These are phyloP conservation scores for Anas bahamensis DNA, from an alignment of 2,797 vertebrate species.

Conservation along the genomic window DNA sequence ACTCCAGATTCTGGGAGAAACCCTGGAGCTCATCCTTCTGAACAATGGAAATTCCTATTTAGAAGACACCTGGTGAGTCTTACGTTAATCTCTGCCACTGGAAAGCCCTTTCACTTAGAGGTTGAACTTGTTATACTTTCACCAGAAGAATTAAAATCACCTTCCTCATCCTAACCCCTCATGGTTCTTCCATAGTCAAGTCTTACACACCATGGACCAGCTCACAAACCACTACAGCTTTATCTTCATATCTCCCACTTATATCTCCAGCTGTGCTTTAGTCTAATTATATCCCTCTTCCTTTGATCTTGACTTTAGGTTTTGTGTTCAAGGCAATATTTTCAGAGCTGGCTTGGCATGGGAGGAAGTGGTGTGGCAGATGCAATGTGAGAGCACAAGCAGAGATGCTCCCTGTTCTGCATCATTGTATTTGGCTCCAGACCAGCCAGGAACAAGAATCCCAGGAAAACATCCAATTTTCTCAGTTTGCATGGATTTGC, in stretches of 20 bases:
- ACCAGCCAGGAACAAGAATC: neutral
- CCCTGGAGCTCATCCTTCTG: neutral
- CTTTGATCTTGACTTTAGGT: neutral
- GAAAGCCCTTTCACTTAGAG: neutral
- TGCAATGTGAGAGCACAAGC: neutral
- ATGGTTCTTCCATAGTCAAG: neutral
- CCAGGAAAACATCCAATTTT: constrained; percentile 3
- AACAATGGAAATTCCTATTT: neutral
- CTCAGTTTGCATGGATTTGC: neutral
- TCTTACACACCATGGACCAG: neutral
- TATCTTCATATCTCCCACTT: constrained; percentile 10
- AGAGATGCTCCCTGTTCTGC: neutral
- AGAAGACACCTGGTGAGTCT: neutral
- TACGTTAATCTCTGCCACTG: neutral
- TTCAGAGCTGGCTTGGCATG: neutral
- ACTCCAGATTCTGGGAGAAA: neutral
- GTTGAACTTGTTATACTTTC: neutral
- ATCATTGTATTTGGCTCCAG: neutral
- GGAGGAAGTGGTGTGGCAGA: neutral
- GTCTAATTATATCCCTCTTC: neutral
- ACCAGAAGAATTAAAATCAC: neutral
- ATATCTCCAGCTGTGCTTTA: neutral
- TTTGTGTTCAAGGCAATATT: neutral
- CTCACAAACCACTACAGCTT: neutral
- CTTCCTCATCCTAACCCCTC: neutral